Base-by-base conservation (phyloP, 2,888 invertebrate genomes). In the Caenorhabditis plicata region DNA sequence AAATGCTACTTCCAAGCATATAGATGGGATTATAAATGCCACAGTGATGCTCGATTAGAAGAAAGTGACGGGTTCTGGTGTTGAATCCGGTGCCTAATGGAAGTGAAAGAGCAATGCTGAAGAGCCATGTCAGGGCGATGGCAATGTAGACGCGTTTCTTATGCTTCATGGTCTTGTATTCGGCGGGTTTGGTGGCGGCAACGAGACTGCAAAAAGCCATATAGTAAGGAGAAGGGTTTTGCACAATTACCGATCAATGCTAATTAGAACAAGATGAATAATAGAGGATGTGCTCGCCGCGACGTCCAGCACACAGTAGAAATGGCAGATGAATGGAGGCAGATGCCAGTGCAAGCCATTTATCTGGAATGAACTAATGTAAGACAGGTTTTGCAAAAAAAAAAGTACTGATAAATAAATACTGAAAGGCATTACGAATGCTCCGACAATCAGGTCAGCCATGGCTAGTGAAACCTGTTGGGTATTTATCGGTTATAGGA, bases 211-310 rank as follows among this genome's bases (percentile, higher is more conserved):
- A 64, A 49, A 22, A 23, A 19, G 8, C 29, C 7, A 7, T 47
- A 31, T n/a, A 17, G 13, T 35, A 8, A 32, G n/a, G 11, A 19
- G 8, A 20, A 23, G 35, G 23, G 32, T 22, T 57, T 39, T 36
- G 22, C 13, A n/a, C 8, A 20, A 3, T 22, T 39, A 80, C 80
- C 80, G 66, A 60, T 80, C 80, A 40, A 81, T 77, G 49, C 77
- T 77, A 20, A 80, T 81, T 33, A 78, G 47, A 13, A 80, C 77
- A 8, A 80, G 62, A 69, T 80, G 81, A 41, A 80, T 70, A 44
- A 80, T 80, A n/a, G 80, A 80, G 8, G 77, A 71, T 5, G 80
- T 80, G 36, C 77, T 77, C 17, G 78, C 80, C 19, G 76, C 68
- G 15, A 80, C 80, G 56, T 80, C 80, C 42, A 76, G 27, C 27